phyloP scores from a whole-genome alignment of 2,113 vertebrate species.

The Corapipo altera region DNA sequence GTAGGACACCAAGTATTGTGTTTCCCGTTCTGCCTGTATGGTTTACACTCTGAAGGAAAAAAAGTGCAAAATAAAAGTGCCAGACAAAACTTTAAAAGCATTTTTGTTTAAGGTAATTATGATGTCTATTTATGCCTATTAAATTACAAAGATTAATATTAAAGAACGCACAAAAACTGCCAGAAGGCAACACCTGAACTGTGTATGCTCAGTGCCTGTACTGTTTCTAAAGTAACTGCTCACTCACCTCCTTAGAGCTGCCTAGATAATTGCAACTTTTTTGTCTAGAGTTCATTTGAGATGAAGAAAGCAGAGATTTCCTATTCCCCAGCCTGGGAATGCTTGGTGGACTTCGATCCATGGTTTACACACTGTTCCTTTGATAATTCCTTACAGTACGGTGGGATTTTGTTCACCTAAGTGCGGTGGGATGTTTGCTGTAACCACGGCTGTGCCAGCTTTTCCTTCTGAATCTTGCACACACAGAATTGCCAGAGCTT shows the following conservation, averaged over 20 bases:
- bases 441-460: neutral
- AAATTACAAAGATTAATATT: conserved; percentile 70
- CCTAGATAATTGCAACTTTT: conserved; percentile 41
- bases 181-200: conserved; percentile 67
- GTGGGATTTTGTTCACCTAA: neutral
- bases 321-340: conserved; percentile 20
- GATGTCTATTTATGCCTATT: conserved; percentile 66
- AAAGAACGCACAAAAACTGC: conserved; percentile 58
- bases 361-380: neutral
- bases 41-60: conserved; percentile 9
- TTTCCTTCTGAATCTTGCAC: neutral
- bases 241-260: conserved; percentile 35
- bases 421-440: neutral
- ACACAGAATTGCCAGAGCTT: neutral
- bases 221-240: conserved; percentile 52
- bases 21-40: conserved; percentile 6
- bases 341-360: conserved; percentile 31
- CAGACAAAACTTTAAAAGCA: conserved; percentile 61
- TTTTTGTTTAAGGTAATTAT: conserved; percentile 68
- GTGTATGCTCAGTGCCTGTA: conserved; percentile 3
- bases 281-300: conserved; percentile 43
- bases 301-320: conserved; percentile 51
- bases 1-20: neutral
- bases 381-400: neutral
- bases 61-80: neutral